Evolutionary conservation across 2,888 invertebrate species (phyloP).

Genomic region (Leptothorax acervorum): DNA sequence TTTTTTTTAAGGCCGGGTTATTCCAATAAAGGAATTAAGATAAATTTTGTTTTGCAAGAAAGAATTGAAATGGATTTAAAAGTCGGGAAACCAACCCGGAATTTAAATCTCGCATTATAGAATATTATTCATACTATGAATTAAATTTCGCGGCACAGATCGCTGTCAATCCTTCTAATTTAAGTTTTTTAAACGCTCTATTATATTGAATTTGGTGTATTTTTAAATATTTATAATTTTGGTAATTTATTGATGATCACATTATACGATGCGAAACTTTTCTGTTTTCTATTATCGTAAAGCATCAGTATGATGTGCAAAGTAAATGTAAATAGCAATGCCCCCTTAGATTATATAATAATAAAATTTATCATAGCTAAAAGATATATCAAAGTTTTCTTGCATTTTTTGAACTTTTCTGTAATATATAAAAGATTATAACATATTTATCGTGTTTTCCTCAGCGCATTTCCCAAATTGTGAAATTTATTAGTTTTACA

Average conservation of each 20-base stretch:
- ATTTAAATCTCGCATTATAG: slow-evolving; percentile 29
- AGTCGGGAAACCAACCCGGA: slow-evolving; percentile 20
- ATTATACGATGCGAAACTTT: not conserved
- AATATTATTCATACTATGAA: slow-evolving; percentile 27
- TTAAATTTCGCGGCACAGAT: slow-evolving; percentile 21
- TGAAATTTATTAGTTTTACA: not conserved
- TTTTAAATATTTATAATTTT: slow-evolving; percentile 19
- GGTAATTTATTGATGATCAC: not conserved
- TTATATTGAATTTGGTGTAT: not conserved
- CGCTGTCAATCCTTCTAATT: slow-evolving; percentile 23
- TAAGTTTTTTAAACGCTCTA: slow-evolving; percentile 18
- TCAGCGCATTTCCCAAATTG: too few species aligned
- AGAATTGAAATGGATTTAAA: slow-evolving; percentile 40
- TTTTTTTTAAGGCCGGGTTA: slow-evolving; percentile 8
- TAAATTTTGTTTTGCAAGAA: slow-evolving; percentile 36
- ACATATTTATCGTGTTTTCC: too few species aligned
- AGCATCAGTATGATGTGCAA: not conserved
- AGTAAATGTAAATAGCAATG: not conserved
- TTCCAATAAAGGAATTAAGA: slow-evolving; percentile 28
- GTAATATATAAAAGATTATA: not conserved
- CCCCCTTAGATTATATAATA: not conserved
- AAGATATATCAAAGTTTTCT: not conserved
- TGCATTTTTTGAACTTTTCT: not conserved
- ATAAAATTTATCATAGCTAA: slow-evolving; percentile 2
- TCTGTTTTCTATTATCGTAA: not conserved